Percentiles rank a stretch among this genome's conserved stretches.
phyloP scores from a whole-genome alignment of 2,888 invertebrate genomes.

The Mesorhabditis belari region DNA sequence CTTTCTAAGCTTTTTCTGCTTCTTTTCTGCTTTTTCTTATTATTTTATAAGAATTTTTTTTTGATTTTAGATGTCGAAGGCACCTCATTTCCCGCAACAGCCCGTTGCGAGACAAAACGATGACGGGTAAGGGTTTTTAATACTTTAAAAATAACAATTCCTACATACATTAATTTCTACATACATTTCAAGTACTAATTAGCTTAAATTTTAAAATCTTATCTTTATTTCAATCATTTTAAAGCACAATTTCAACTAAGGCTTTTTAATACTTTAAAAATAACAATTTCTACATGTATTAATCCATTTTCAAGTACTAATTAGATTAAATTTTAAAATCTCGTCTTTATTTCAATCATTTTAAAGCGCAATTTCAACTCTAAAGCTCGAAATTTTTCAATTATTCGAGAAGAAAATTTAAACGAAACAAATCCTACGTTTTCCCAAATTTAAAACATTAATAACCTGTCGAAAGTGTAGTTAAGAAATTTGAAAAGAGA shows the following conservation, averaged over 20 bases:
- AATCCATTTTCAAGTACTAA: too few species aligned
- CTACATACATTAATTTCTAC: too few species aligned
- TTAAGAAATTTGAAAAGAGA: too few species aligned
- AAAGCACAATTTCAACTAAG: conserved; percentile 50
- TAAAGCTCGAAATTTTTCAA: too few species aligned
- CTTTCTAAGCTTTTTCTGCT: too few species aligned
- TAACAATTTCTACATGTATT: neutral
- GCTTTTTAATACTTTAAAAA: neutral
- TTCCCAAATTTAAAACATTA: too few species aligned
- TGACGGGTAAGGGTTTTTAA: conserved; percentile 32
- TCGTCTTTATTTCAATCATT: conserved; percentile 32
- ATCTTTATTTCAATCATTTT: conserved; percentile 36
- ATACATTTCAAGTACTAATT: too few species aligned
- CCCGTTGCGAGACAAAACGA: conserved; percentile 54
- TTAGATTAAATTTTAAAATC: neutral
- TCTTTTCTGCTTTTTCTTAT: too few species aligned
- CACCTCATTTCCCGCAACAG: conserved; percentile 54
- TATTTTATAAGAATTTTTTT: too few species aligned
- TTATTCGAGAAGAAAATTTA: too few species aligned
- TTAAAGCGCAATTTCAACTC: conserved; percentile 51
- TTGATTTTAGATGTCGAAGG: conserved; percentile 29
- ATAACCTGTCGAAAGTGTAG: too few species aligned
- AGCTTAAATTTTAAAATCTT: neutral
- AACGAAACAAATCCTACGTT: too few species aligned
- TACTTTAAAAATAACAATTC: neutral